Conservation (phyloP, 2,797 vertebrate species). For the Brachymystax lenok region DNA sequence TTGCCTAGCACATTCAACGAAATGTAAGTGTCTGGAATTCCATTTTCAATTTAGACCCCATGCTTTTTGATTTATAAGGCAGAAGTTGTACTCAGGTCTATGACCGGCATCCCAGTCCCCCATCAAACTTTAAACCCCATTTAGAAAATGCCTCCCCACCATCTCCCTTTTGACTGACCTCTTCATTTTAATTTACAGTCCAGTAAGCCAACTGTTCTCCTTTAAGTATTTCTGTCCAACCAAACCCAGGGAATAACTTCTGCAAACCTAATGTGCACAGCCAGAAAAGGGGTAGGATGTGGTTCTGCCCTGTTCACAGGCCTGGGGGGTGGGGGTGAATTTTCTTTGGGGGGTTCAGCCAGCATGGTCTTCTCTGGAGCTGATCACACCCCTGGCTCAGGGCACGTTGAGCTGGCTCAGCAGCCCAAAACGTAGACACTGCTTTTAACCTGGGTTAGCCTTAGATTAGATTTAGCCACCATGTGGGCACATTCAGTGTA, state of each 20-base stretch:
- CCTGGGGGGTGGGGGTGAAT: neutral
- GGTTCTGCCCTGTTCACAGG: constrained; percentile 48
- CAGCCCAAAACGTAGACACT: constrained; percentile 17
- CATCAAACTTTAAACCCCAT: neutral
- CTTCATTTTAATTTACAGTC: constrained; percentile 46
- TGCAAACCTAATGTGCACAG: constrained; percentile 22
- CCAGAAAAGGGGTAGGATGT: constrained; percentile 57
- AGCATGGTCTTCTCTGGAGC: constrained; percentile 46
- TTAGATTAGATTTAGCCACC: constrained; percentile 45
- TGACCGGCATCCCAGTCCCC: neutral
- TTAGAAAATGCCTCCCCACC: neutral
- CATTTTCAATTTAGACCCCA: constrained; percentile 32
- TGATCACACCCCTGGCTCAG: constrained; percentile 47
- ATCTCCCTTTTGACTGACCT: neutral
- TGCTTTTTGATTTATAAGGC: constrained; percentile 21
- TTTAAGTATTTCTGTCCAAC: constrained; percentile 14
- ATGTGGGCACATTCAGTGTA: constrained; percentile 28
- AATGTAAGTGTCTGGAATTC: constrained; percentile 28
- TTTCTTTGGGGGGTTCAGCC: constrained; percentile 23
- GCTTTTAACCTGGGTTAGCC: neutral
- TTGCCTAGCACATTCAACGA: constrained; percentile 30
- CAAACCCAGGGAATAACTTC: constrained; percentile 7
- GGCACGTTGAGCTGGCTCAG: constrained; percentile 39
- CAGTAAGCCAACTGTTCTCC: neutral
- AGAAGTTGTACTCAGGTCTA: constrained; percentile 17